These are phyloP conservation scores for Polymixis lichenea DNA, from an alignment of 2,888 invertebrate species.

Conservation along the genomic window DNA sequence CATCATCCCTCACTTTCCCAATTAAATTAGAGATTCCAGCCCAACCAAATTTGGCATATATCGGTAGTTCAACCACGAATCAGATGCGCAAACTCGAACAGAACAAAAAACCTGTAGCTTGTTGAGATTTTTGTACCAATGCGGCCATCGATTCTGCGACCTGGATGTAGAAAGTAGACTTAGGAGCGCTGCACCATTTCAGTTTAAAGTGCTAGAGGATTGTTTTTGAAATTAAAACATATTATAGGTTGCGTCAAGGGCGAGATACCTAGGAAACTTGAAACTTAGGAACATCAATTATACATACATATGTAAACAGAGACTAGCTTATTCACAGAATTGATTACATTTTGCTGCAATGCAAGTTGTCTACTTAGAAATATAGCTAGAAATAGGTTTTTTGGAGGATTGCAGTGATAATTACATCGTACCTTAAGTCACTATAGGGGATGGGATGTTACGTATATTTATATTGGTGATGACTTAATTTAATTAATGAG, in stretches of 20 bases:
- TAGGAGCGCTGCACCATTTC: slow-evolving; percentile 43
- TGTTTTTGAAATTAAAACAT: background rate
- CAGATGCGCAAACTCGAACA: slow-evolving; percentile 44
- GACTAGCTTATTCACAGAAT: background rate
- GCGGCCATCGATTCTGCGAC: slow-evolving; percentile 59
- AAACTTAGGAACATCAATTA: background rate
- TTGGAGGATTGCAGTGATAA: background rate
- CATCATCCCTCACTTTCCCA: background rate
- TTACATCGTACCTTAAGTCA: background rate
- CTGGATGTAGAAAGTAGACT: slow-evolving; percentile 41
- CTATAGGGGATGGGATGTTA: background rate
- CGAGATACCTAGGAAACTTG: background rate
- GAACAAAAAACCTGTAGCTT: slow-evolving; percentile 43
- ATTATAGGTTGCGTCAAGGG: background rate
- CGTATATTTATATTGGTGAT: background rate
- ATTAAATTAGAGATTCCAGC: background rate
- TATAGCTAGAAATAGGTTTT: background rate
- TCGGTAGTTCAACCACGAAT: slow-evolving; percentile 14
- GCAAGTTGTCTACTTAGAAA: background rate
- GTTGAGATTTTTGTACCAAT: slow-evolving; percentile 56
- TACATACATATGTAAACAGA: background rate
- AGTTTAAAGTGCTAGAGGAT: background rate
- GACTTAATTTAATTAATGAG: background rate
- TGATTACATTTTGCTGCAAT: background rate
- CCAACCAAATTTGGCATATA: background rate